A percentile compares a stretch with the other conserved stretches of the same genome.
phyloP scores from a whole-genome alignment of 2,113 vertebrate genomes.

The Poeciliopsis retropinna region DNA sequence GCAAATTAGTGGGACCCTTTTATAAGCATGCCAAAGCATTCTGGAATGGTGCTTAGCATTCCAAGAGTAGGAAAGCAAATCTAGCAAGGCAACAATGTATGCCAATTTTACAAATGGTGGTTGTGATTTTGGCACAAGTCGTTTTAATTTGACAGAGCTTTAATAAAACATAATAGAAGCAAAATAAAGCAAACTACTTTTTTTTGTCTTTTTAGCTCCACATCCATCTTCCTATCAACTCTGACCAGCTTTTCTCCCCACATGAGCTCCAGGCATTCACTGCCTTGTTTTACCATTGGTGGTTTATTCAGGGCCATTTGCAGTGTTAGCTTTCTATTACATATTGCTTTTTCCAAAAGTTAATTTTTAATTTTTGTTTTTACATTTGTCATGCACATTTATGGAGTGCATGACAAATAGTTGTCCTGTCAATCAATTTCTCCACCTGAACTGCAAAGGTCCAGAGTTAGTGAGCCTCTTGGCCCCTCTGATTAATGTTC shows the following conservation, averaged over 20 bases:
- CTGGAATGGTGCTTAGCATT: slow-evolving; percentile 27
- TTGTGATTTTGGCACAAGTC: slow-evolving; percentile 18
- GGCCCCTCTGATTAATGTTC: no score
- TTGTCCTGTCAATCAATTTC: neutral
- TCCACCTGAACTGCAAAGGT: neutral
- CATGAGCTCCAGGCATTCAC: neutral
- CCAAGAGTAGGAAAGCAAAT: slow-evolving; percentile 23
- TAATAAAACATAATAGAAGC: neutral
- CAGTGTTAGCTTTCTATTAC: no score
- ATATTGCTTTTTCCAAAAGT: no score
- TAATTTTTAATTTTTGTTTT: no score
- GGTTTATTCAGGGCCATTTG: no score
- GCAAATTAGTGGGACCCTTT: slow-evolving; percentile 61
- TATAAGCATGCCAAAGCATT: slow-evolving; percentile 40
- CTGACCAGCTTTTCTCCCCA: neutral
- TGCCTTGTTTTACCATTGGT: no score
- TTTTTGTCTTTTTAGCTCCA: neutral
- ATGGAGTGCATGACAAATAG: neutral
- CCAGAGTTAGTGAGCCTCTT: neutral
- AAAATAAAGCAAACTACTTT: neutral
- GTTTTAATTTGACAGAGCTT: slow-evolving; percentile 12
- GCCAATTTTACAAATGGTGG: neutral
- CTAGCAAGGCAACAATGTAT: slow-evolving; percentile 24
- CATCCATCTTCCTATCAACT: no score
- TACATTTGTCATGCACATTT: neutral